phyloP scores from a whole-genome alignment of 1,140 invertebrate genomes.

The Apis laboriosa region DNA sequence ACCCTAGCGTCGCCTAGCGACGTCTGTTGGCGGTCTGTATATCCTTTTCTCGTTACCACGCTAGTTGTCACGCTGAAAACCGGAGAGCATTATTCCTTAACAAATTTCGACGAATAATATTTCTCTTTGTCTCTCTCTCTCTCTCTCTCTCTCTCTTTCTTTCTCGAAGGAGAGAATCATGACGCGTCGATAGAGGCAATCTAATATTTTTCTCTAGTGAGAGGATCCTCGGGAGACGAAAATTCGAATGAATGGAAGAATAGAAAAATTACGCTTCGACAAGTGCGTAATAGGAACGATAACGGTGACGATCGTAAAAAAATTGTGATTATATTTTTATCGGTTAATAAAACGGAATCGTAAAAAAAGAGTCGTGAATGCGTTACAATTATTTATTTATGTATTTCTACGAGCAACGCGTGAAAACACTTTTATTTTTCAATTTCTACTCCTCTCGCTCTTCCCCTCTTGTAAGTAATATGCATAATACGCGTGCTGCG shows the following conservation, averaged over 20 bases:
- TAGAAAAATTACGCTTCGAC: background rate
- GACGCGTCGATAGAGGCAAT: too few species aligned
- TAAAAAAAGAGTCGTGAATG: background rate
- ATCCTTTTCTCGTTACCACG: background rate
- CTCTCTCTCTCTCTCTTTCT: too few species aligned
- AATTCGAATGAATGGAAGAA: background rate
- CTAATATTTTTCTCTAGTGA: too few species aligned
- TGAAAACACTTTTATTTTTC: background rate
- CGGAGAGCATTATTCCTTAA: too few species aligned
- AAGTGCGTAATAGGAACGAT: background rate
- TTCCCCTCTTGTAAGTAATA: too few species aligned
- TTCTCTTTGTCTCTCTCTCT: too few species aligned
- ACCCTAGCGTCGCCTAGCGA: background rate
- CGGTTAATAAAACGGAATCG: background rate
- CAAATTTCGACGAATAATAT: too few species aligned
- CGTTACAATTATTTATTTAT: background rate
- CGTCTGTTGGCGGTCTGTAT: background rate
- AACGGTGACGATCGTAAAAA: background rate
- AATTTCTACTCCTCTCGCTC: too few species aligned
- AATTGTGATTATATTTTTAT: background rate
- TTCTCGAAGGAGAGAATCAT: too few species aligned
- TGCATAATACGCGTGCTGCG: background rate
- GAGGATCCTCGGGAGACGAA: too few species aligned
- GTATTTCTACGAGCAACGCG: background rate
- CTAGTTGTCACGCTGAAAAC: too few species aligned